phyloP scores from a whole-genome alignment of 2,888 invertebrate genomes.

The Drosophila quinaria region DNA sequence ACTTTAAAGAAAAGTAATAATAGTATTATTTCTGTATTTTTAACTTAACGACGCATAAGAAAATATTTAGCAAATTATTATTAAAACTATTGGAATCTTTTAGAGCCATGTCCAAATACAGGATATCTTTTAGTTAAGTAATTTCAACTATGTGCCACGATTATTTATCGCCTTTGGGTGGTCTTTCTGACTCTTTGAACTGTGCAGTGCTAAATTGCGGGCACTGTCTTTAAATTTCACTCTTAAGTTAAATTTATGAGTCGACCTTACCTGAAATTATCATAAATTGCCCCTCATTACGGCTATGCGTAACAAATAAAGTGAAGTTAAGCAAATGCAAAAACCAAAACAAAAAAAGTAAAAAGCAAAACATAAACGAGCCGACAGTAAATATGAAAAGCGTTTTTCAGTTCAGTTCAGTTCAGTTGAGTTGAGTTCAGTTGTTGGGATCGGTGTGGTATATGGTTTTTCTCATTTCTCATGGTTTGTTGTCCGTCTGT shows the following conservation, averaged over 20 bases:
- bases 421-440: slow-evolving; percentile 28
- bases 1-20: too few species aligned
- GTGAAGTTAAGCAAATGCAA: slow-evolving; percentile 27
- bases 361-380: slow-evolving; percentile 52
- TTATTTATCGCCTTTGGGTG: slow-evolving; percentile 29
- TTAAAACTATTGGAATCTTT: not conserved
- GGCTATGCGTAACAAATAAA: slow-evolving; percentile 51
- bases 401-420: slow-evolving; percentile 48
- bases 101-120: not conserved
- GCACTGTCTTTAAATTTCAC: slow-evolving; percentile 70
- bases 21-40: too few species aligned
- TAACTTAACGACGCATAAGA: too few species aligned
- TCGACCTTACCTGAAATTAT: slow-evolving; percentile 73
- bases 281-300: slow-evolving; percentile 78
- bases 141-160: not conserved
- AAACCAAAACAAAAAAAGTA: not conserved
- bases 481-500: slow-evolving; percentile 8
- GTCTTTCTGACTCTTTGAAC: slow-evolving; percentile 47
- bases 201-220: slow-evolving; percentile 26
- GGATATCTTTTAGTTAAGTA: slow-evolving; percentile 2
- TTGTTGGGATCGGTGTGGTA: slow-evolving; percentile 4
- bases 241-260: slow-evolving; percentile 74
- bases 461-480: slow-evolving; percentile 26
- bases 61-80: too few species aligned
- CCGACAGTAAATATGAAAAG: slow-evolving; percentile 77